Evolutionary conservation across 2,113 vertebrate species (phyloP).

Genomic region (Laticauda laticaudata): DNA sequence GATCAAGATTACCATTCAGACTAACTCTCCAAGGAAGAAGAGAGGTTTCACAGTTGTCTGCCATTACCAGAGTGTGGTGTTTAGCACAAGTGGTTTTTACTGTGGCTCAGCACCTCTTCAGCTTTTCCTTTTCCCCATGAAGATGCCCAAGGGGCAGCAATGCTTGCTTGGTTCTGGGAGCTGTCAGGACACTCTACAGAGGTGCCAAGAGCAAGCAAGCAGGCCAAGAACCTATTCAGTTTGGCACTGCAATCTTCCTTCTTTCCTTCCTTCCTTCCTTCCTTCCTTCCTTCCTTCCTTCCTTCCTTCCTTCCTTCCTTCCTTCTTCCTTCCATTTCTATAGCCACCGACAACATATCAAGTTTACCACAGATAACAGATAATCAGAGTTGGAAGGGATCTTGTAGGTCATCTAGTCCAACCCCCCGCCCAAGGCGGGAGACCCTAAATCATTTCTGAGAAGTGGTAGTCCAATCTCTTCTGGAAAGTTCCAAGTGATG

Average conservation of each 20-base stretch:
- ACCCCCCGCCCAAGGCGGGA: too few relatives aligned
- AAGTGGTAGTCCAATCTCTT: too few relatives aligned
- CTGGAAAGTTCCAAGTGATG: too few relatives aligned
- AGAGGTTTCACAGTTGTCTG: neutral
- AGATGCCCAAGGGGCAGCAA: neutral
- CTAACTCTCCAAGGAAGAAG: neutral
- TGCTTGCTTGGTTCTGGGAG: neutral
- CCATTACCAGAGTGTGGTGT: neutral
- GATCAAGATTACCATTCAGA: neutral
- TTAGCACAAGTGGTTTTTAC: neutral
- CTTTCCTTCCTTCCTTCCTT: neutral
- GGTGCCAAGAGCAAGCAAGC: neutral
- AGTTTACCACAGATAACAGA: neutral
- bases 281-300: too few relatives aligned
- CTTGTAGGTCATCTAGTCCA: too few relatives aligned
- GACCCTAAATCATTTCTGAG: too few relatives aligned
- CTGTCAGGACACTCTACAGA: neutral
- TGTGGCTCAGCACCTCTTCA: neutral
- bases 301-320: too few relatives aligned
- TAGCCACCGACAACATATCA: neutral
- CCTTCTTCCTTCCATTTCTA: neutral
- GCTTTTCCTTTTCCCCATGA: neutral
- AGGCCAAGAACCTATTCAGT: neutral
- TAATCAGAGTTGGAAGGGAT: too few relatives aligned
- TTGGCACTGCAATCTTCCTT: neutral